phyloP scores from a whole-genome alignment of 2,113 vertebrate species.

The Dromas ardeola region DNA sequence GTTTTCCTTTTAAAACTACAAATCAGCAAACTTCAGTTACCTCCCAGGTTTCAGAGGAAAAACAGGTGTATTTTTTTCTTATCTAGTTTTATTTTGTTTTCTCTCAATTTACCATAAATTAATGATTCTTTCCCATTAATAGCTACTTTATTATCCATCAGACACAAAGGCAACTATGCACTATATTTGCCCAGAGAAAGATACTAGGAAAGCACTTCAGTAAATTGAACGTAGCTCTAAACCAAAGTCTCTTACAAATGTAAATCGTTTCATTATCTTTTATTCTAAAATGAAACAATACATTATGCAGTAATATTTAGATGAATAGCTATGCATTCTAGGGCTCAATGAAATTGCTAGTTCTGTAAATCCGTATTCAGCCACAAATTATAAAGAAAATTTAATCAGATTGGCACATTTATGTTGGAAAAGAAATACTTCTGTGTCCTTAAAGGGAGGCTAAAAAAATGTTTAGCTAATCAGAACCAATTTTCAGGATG shows the following conservation, averaged over 20 bases:
- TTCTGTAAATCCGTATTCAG: neutral
- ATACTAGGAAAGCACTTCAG: neutral
- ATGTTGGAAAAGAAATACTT: neutral
- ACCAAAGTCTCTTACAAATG: neutral
- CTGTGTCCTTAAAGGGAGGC: neutral
- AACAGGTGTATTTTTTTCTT: neutral
- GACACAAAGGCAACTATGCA: neutral
- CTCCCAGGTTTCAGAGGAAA: neutral
- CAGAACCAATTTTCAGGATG: neutral
- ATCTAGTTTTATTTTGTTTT: neutral
- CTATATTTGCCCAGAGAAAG: neutral
- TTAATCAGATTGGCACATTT: neutral
- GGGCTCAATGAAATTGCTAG: neutral
- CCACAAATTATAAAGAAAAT: neutral
- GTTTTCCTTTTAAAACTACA: neutral
- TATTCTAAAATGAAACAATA: neutral
- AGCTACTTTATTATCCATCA: neutral
- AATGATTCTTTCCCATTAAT: neutral
- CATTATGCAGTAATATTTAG: neutral
- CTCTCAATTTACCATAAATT: neutral
- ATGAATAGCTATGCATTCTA: neutral
- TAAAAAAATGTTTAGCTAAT: neutral
- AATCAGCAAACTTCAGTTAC: neutral
- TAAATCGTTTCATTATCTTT: neutral
- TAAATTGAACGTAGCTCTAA: neutral